These are phyloP conservation scores for Cinara cedri DNA, from an alignment of 2,888 invertebrate species.

Conservation along the genomic window DNA sequence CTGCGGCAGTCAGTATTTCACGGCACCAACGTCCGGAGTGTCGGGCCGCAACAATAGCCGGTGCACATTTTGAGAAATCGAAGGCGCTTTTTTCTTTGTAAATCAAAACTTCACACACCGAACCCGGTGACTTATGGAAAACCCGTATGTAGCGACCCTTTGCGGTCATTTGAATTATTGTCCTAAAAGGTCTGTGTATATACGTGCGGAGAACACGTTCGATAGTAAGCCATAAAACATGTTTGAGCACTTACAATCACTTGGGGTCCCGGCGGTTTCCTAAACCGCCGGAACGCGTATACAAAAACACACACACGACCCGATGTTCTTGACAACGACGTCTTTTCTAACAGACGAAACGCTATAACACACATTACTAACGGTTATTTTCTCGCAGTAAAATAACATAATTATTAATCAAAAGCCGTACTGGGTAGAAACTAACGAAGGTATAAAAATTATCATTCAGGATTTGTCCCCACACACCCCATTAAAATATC, in stretches of 20 bases:
- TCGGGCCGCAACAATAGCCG: constrained; percentile 5
- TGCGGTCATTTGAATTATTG: constrained; percentile 55
- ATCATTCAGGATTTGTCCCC: too few species aligned
- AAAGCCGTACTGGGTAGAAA: too few species aligned
- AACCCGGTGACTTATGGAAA: constrained; percentile 42
- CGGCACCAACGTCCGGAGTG: neutral
- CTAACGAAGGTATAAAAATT: too few species aligned
- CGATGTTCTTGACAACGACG: neutral
- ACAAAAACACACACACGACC: neutral
- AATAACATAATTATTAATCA: too few species aligned
- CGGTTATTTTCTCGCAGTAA: too few species aligned
- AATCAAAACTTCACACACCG: constrained; percentile 42
- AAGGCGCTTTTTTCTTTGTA: constrained; percentile 23
- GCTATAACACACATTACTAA: too few species aligned
- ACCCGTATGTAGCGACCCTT: constrained; percentile 27
- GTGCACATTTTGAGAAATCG: constrained; percentile 21
- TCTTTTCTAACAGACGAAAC: too few species aligned
- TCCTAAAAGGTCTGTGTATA: constrained; percentile 38
- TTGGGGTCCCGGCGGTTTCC: neutral
- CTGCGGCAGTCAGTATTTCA: neutral
- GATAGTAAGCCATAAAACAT: constrained; percentile 34
- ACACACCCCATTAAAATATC: too few species aligned
- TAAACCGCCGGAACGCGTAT: neutral
- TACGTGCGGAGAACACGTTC: constrained; percentile 13
- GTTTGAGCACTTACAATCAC: constrained; percentile 36